These are phyloP conservation scores for Cynocephalus volans DNA, from an alignment of 2,113 vertebrate genomes.

Conservation along the genomic window DNA sequence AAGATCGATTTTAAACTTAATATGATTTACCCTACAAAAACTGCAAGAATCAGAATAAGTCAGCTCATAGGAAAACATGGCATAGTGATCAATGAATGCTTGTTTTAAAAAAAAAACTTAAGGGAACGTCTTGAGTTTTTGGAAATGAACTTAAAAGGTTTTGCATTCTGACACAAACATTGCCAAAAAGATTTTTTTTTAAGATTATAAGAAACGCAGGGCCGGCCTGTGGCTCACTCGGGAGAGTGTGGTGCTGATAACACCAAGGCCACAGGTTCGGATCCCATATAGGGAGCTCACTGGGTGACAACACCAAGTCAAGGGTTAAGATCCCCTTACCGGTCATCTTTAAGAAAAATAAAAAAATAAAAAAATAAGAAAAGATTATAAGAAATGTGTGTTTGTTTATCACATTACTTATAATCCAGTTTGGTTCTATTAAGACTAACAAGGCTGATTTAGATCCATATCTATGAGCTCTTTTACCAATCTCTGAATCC, in stretches of 20 bases:
- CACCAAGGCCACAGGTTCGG: too few species aligned
- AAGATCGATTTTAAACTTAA: not conserved
- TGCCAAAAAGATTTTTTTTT: not conserved
- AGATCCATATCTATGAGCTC: not conserved
- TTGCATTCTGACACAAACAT: conserved; percentile 7
- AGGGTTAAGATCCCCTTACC: too few species aligned
- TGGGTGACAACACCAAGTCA: too few species aligned
- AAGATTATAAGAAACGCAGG: not conserved
- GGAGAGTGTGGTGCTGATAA: too few species aligned
- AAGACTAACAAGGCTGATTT: not conserved
- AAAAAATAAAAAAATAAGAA: too few species aligned
- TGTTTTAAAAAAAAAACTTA: not conserved
- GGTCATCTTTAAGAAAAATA: too few species aligned
- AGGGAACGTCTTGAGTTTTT: not conserved
- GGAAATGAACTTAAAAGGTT: not conserved
- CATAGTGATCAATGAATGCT: conserved; percentile 11
- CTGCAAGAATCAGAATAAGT: not conserved
- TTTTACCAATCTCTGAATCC: not conserved
- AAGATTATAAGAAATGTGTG: not conserved
- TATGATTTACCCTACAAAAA: not conserved
- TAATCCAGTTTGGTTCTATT: not conserved
- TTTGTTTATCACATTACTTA: not conserved
- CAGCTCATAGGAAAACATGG: not conserved
- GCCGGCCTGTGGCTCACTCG: too few species aligned
- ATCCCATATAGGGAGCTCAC: too few species aligned